Percentiles rank a stretch among this genome's conserved stretches.
These are phyloP conservation scores for Spermophilus dauricus DNA, from an alignment of 2,113 vertebrate genomes.

Conservation along the genomic window DNA sequence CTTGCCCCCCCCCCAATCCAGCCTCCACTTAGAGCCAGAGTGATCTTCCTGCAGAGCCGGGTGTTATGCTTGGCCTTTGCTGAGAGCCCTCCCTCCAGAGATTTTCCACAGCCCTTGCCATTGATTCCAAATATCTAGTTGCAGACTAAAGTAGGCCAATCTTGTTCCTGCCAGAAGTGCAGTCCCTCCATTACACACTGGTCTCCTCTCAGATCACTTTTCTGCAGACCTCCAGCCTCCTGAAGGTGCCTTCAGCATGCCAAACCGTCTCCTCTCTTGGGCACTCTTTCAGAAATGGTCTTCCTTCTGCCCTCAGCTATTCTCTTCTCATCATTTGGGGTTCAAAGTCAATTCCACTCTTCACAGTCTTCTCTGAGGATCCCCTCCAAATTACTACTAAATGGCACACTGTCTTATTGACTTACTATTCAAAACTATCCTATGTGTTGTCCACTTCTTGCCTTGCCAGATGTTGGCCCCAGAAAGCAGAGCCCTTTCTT, in stretches of 20 bases:
- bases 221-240: not conserved
- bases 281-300: not conserved
- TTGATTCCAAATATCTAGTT: not conserved
- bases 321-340: not conserved
- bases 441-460: not conserved
- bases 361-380: not conserved
- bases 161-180: accelerated
- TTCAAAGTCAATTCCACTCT: not conserved
- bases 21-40: not conserved
- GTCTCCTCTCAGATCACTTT: not conserved
- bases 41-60: not conserved
- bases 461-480: not conserved
- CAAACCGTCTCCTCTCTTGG: not conserved
- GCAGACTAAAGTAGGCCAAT: not conserved
- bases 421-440: not conserved
- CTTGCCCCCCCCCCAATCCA: not conserved
- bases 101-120: not conserved
- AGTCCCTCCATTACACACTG: accelerated
- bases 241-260: not conserved
- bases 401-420: no score
- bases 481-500: not conserved
- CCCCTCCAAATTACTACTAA: not conserved
- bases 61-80: not conserved
- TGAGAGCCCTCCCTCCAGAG: not conserved
- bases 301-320: not conserved